Conservation (phyloP, 2,888 invertebrate species). For the Nemotelus nigrinus region DNA sequence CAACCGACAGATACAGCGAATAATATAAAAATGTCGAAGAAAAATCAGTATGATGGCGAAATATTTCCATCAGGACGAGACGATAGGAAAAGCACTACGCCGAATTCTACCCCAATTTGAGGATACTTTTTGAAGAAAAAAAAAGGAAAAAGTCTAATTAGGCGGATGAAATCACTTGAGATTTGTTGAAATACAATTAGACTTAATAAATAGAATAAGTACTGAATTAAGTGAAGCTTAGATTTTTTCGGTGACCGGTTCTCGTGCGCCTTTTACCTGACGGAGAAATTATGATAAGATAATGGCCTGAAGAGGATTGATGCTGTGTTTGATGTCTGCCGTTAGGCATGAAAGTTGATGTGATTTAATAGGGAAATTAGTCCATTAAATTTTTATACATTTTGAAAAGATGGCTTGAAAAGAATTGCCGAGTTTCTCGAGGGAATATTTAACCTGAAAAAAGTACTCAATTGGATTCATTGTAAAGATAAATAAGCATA, state of each 20-base stretch:
- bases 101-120: constrained; percentile 32
- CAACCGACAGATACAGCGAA: no score
- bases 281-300: neutral
- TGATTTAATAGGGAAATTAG: neutral
- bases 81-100: neutral
- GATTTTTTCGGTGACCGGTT: constrained; percentile 8
- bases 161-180: constrained; percentile 47
- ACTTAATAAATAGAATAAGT: constrained; percentile 49
- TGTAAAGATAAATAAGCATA: neutral
- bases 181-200: constrained; percentile 48
- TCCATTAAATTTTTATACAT: neutral
- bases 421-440: no score
- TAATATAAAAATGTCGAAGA: neutral
- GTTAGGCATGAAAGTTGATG: neutral
- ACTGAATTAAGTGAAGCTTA: constrained; percentile 39
- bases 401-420: neutral
- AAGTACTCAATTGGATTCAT: neutral
- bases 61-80: neutral
- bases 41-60: neutral
- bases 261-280: neutral
- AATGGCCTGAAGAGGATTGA: neutral
- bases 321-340: neutral
- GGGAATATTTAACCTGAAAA: neutral
- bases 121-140: constrained; percentile 17
- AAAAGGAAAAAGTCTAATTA: constrained; percentile 47